A percentile compares a stretch with the other conserved stretches of the same genome.
phyloP scores from a whole-genome alignment of 1,140 invertebrate species.

The Drosophila arizonae region DNA sequence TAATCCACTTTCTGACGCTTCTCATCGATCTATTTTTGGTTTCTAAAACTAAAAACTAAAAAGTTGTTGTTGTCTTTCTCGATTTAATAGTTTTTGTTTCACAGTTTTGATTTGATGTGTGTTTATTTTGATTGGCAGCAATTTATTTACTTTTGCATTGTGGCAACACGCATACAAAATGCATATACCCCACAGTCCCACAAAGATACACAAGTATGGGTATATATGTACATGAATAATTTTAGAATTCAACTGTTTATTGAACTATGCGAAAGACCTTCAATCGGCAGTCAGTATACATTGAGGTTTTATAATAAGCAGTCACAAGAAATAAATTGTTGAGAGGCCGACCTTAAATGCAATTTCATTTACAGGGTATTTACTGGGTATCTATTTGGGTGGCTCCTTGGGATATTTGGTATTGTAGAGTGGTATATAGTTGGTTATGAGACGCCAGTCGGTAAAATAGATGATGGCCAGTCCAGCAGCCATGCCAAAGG shows the following conservation, averaged over 20 bases:
- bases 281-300: no score
- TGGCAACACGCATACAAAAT: conserved; percentile 8
- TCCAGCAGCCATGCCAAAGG: conserved; percentile 46
- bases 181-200: no score
- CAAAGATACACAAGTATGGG: no score
- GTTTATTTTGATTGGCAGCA: conserved; percentile 39
- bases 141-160: conserved; percentile 47
- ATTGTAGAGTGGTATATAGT: conserved; percentile 63
- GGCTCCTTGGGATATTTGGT: conserved; percentile 59
- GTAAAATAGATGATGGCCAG: conserved; percentile 51
- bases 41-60: conserved; percentile 5
- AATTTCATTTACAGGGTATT: background rate
- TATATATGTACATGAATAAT: no score
- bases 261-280: no score
- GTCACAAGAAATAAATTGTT: no score
- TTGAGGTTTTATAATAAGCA: background rate
- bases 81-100: conserved; percentile 22
- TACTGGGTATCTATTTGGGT: background rate
- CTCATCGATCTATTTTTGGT: conserved; percentile 13
- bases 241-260: no score
- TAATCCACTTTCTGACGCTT: no score
- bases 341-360: no score
- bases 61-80: conserved; percentile 17
- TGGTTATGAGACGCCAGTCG: conserved; percentile 60
- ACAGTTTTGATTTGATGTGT: conserved; percentile 15